Conservation (phyloP, 1,140 invertebrate genomes). For the Cydia fagiglandana region DNA sequence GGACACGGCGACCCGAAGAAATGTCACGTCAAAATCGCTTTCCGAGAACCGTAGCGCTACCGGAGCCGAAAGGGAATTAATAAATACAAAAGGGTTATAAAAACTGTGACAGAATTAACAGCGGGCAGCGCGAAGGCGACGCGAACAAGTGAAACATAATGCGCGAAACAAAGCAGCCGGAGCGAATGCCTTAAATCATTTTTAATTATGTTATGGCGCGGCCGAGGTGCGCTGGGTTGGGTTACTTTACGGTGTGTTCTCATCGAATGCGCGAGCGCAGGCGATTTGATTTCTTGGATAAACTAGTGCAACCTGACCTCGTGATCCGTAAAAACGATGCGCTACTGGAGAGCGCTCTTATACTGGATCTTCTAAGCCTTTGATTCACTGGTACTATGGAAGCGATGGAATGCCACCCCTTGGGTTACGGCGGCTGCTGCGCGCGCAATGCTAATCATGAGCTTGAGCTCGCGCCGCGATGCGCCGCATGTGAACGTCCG, state of each 20-base stretch:
- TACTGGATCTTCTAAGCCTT: background rate
- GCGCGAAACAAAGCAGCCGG: slow-evolving; percentile 78
- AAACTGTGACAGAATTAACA: slow-evolving; percentile 79
- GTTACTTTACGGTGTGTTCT: slow-evolving; percentile 57
- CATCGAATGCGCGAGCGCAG: slow-evolving; percentile 27
- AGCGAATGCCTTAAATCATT: slow-evolving; percentile 79
- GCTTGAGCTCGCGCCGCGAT: background rate
- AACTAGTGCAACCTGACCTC: background rate
- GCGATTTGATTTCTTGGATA: background rate
- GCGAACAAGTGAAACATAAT: slow-evolving; percentile 78
- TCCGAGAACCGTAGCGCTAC: slow-evolving; percentile 76
- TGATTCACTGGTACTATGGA: background rate
- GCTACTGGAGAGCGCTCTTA: background rate
- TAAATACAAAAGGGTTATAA: slow-evolving; percentile 77
- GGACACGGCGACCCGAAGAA: slow-evolving; percentile 63
- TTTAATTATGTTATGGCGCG: slow-evolving; percentile 79
- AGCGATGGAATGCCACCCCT: background rate
- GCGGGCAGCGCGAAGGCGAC: slow-evolving; percentile 64
- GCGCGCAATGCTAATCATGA: slow-evolving; percentile 1
- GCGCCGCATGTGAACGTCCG: slow-evolving; percentile 20
- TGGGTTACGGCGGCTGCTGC: slow-evolving; percentile 1
- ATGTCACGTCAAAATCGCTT: slow-evolving; percentile 70
- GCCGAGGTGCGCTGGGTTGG: slow-evolving; percentile 53
- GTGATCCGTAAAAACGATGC: background rate
- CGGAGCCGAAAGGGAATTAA: slow-evolving; percentile 74